A percentile compares a stretch with the other conserved stretches of the same genome.
These are phyloP conservation scores for Aquatica leii DNA, from an alignment of 2,888 invertebrate genomes.

Conservation along the genomic window DNA sequence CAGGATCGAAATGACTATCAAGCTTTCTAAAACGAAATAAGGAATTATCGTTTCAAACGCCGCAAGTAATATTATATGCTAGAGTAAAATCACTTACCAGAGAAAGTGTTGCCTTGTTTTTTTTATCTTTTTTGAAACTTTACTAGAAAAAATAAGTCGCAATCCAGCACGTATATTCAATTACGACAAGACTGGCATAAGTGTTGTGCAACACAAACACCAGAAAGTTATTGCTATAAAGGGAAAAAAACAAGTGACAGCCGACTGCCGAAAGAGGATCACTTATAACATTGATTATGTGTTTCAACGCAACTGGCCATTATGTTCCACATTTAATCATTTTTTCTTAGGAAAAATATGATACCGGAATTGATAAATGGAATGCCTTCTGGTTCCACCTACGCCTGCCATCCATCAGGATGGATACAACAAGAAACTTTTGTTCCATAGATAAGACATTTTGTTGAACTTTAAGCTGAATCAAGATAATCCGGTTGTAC, in stretches of 20 bases:
- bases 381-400: constrained; percentile 47
- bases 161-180: constrained; percentile 21
- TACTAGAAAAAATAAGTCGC: not conserved
- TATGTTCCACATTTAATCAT: no score
- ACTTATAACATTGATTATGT: constrained; percentile 45
- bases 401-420: constrained; percentile 40
- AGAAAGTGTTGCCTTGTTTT: not conserved
- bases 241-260: constrained; percentile 46
- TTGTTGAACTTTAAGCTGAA: constrained; percentile 34
- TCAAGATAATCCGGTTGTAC: constrained; percentile 32
- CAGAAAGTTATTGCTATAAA: no score
- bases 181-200: constrained; percentile 44
- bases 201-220: no score
- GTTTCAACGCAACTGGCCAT: constrained; percentile 48
- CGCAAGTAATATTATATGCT: constrained; percentile 6
- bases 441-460: constrained; percentile 35
- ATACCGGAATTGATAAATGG: constrained; percentile 49
- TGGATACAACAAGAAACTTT: no score
- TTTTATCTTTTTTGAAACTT: not conserved
- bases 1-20: not conserved
- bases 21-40: no score
- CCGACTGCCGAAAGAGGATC: constrained; percentile 46
- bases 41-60: not conserved
- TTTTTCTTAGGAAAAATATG: constrained; percentile 47
- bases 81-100: not conserved